These are phyloP conservation scores for Apeira syringaria DNA, from an alignment of 2,888 invertebrate species.

Conservation along the genomic window DNA sequence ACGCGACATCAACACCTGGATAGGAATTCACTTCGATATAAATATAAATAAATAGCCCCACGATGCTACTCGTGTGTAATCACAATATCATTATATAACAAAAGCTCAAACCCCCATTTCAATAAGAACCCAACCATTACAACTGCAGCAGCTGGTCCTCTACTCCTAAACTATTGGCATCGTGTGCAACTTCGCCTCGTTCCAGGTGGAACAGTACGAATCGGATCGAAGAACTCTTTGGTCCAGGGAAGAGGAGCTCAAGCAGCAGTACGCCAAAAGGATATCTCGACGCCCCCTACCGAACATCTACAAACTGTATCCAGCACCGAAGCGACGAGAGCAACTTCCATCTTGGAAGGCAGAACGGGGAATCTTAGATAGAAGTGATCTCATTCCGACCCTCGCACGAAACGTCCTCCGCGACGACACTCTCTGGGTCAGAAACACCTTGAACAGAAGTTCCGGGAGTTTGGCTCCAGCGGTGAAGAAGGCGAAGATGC, in stretches of 20 bases:
- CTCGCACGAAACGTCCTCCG: conserved; percentile 42
- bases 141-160: too few species aligned
- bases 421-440: conserved; percentile 55
- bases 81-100: too few species aligned
- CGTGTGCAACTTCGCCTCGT: too few species aligned
- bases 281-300: conserved; percentile 43
- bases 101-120: too few species aligned
- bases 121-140: too few species aligned
- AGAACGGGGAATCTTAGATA: conserved; percentile 36
- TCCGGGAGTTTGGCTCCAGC: conserved; percentile 41
- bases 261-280: conserved; percentile 45
- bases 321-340: background rate
- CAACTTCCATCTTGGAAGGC: background rate
- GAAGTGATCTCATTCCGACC: conserved; percentile 48
- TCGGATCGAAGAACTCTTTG: conserved; percentile 38
- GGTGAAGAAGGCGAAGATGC: background rate
- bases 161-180: too few species aligned
- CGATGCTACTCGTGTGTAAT: too few species aligned
- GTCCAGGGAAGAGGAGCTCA: conserved; percentile 44
- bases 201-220: conserved; percentile 41
- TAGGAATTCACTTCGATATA: too few species aligned
- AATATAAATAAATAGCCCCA: too few species aligned
- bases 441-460: conserved; percentile 52
- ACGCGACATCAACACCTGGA: too few species aligned
- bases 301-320: conserved; percentile 48